Conservation (phyloP, 2,797 vertebrate genomes). For the Lagorchestes hirsutus region DNA sequence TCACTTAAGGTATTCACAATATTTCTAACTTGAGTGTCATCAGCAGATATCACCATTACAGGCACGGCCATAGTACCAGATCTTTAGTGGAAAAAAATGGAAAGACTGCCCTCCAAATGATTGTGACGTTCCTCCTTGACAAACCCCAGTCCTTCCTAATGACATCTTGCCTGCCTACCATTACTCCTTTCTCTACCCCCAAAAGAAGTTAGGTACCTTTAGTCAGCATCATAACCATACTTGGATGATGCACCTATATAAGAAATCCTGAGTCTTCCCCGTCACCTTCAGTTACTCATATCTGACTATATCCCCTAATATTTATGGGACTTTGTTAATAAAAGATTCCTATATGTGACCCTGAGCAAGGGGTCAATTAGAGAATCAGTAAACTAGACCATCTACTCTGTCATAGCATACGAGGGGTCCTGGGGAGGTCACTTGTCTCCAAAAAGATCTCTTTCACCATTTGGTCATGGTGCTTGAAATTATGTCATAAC, state of each 20-base stretch:
- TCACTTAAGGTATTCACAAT: constrained; percentile 9
- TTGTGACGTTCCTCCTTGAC: background rate
- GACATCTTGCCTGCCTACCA: background rate
- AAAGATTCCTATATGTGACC: background rate
- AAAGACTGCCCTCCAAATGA: background rate
- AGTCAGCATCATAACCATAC: background rate
- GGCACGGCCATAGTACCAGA: background rate
- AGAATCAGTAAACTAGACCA: background rate
- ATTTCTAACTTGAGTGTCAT: background rate
- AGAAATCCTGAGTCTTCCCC: background rate
- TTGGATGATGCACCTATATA: background rate
- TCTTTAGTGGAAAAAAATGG: background rate
- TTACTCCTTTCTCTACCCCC: background rate
- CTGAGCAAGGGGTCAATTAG: background rate
- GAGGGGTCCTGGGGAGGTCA: background rate
- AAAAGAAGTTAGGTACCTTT: background rate
- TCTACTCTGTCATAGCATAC: background rate
- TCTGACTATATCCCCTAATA: background rate
- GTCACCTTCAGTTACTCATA: background rate
- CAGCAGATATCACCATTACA: background rate
- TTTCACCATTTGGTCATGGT: background rate
- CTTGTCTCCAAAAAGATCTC: background rate
- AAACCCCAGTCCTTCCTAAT: background rate
- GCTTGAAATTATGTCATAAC: background rate
- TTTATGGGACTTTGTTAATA: background rate